These are phyloP conservation scores for Poliocrania exsul DNA, from an alignment of 2,797 vertebrate species.

Conservation along the genomic window DNA sequence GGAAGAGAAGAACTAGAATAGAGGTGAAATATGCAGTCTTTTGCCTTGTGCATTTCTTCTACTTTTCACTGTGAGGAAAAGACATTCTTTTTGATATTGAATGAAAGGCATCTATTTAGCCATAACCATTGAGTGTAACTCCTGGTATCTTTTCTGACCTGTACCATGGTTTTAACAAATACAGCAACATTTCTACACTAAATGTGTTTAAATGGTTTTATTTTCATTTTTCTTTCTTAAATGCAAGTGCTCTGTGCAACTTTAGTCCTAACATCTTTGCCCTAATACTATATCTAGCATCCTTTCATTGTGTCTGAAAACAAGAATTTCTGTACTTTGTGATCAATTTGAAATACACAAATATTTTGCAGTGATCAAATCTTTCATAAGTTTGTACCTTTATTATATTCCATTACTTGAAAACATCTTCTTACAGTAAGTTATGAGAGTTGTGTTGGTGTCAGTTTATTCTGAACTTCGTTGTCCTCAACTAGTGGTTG, in stretches of 20 bases:
- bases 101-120: not conserved
- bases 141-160: not conserved
- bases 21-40: not conserved
- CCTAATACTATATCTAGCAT: not conserved
- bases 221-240: not conserved
- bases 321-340: not conserved
- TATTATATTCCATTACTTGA: not conserved
- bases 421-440: not conserved
- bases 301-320: not conserved
- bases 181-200: not conserved
- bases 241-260: fast-evolving
- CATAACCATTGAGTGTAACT: not conserved
- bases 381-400: not conserved
- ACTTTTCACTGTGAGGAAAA: not conserved
- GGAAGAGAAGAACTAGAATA: not conserved
- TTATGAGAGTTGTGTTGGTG: not conserved
- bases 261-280: not conserved
- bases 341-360: not conserved
- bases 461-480: not conserved
- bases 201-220: not conserved
- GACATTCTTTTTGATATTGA: fast-evolving
- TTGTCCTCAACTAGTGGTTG: not conserved
- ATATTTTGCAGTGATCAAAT: not conserved
- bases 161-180: not conserved
- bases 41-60: not conserved